Evolutionary conservation across 2,888 invertebrate species (phyloP).

Genomic region (Sesia apiformis): DNA sequence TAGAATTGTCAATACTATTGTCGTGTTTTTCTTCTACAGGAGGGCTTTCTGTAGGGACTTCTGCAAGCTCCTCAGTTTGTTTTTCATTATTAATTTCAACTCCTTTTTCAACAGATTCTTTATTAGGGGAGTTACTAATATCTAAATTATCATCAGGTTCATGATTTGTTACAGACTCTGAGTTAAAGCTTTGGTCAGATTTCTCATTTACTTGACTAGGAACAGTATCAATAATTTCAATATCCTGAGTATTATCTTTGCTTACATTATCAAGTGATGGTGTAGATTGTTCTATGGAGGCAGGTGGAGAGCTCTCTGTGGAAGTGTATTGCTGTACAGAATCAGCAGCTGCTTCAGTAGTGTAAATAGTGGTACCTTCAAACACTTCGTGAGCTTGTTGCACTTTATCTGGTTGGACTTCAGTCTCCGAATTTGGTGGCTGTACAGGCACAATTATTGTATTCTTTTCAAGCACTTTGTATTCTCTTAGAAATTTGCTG

Average conservation of each 20-base stretch:
- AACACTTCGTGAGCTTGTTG: conserved; percentile 67
- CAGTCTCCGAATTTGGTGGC: conserved; percentile 12
- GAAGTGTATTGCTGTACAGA: background rate
- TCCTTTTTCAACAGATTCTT: background rate
- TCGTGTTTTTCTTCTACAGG: background rate
- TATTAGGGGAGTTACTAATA: background rate
- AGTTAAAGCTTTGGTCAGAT: background rate
- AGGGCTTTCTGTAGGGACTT: background rate
- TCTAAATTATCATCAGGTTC: background rate
- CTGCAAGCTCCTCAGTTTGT: too few species aligned
- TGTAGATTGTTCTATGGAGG: conserved; percentile 2
- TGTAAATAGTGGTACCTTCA: conserved; percentile 80
- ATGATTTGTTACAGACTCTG: background rate
- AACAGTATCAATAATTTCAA: background rate
- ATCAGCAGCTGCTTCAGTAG: conserved; percentile 29
- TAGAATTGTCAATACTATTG: background rate
- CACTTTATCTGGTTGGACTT: conserved; percentile 53
- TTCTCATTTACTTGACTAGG: background rate
- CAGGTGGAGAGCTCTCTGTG: background rate
- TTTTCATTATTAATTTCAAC: too few species aligned
- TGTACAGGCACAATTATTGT: conserved; percentile 40
- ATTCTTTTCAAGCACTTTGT: conserved; percentile 56
- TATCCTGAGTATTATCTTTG: background rate
- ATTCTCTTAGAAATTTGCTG: conserved; percentile 74
- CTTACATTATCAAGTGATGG: background rate